Evolutionary conservation across 2,113 vertebrate genomes (phyloP).

Genomic region (Osmerus eperlanus): DNA sequence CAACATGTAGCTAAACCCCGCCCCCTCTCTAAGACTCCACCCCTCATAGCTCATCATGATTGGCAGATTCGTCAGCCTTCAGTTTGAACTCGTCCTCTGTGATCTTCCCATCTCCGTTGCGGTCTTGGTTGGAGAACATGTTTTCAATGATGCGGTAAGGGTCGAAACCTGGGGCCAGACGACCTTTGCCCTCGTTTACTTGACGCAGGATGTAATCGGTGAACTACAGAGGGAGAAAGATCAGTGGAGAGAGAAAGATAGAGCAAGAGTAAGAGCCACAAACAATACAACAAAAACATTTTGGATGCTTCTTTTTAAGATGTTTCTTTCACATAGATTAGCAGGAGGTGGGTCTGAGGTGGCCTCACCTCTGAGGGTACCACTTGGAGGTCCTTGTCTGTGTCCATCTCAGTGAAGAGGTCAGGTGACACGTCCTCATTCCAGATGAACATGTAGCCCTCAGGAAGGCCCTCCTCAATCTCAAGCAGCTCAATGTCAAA

Average conservation of each 20-base stretch:
- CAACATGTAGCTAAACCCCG: not conserved
- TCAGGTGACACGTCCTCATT: slow-evolving; percentile 85
- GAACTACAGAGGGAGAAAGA: slow-evolving; percentile 72
- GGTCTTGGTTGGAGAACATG: slow-evolving; percentile 97
- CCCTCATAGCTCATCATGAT: slow-evolving; percentile 90
- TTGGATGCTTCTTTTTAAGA: not conserved
- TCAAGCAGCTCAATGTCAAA: slow-evolving; percentile 90
- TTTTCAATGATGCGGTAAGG: slow-evolving; percentile 88
- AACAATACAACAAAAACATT: not conserved
- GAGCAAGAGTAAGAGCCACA: not conserved
- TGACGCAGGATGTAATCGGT: slow-evolving; percentile 89
- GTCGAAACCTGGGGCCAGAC: slow-evolving; percentile 91
- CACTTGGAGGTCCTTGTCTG: slow-evolving; percentile 78
- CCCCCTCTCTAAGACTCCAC: slow-evolving; percentile 10
- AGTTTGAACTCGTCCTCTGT: slow-evolving; percentile 89
- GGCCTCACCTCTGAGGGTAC: slow-evolving; percentile 82
- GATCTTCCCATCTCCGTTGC: slow-evolving; percentile 89
- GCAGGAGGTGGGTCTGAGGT: not conserved
- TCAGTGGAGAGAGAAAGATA: not conserved
- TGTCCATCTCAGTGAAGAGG: slow-evolving; percentile 93
- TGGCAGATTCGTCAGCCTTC: slow-evolving; percentile 85
- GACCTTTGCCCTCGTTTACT: slow-evolving; percentile 87
- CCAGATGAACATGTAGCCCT: slow-evolving; percentile 99
- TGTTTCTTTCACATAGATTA: not conserved
- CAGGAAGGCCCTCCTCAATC: slow-evolving; percentile 89